Evolutionary conservation across 2,797 vertebrate species (phyloP), one percentile per base, ranked within the genome.

Genomic region (Sebastiscus tertius): DNA sequence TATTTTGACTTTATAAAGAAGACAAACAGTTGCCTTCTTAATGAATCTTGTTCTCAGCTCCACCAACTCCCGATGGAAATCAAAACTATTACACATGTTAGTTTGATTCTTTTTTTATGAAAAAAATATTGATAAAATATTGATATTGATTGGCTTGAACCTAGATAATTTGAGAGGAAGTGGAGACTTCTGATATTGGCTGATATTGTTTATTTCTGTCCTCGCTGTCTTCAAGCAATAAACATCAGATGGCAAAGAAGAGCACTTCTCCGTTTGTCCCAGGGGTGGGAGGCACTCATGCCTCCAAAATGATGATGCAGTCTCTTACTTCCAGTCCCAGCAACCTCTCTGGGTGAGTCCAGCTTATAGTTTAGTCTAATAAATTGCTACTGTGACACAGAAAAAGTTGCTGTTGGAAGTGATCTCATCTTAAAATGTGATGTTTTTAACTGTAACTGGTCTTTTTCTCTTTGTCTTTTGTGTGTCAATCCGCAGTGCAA

Each of bases 221-320:
- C 58, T 61, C 1, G 79, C 90, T 75, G 12, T 90, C 52, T 77
- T 88, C 4, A 77, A 93, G 92, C 75, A 90, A 78, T 61, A 98
- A 97, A 84, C 97, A 97, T 88, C 98, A 99, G 85, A 97, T 99
- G 93, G 98, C 97, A 54, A 99, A 98, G 93, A 99, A 99, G 89
- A 99, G 98, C 83, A 99, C 98, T 0, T 97, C 98, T n/a, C 97
- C 97, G 58, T 93, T 97, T 93, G 1, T 89, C 87, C 95, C 87
- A 82, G 95, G 93, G 3, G 87, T 93, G 4, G 94, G 94, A 59
- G 94, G 94, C 31, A 93, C 94, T 20, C 93, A 94, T 6, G 88
- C 91, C 31, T 95, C 94, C 11, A 94, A 89, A 86, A 20, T 94
- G 29, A 55, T 88, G 63, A 55, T 88, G 65, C 94, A 94, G 86